Conservation (phyloP, 2,797 vertebrate genomes). For the Chromis chromis region DNA sequence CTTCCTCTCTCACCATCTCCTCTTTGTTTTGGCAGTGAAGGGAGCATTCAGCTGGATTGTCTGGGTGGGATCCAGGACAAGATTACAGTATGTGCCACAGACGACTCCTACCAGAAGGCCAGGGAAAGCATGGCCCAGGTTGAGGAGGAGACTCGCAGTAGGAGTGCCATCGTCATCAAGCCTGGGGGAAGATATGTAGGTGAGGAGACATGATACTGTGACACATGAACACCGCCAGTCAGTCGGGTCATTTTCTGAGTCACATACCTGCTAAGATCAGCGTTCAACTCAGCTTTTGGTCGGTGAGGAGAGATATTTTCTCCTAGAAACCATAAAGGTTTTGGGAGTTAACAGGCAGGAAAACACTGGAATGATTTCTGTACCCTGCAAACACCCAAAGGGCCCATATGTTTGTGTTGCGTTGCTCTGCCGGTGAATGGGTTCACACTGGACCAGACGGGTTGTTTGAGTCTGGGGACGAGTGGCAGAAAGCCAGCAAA, state of each 20-base stretch:
- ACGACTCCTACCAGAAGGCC: conserved; percentile 98
- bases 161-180: conserved; percentile 96
- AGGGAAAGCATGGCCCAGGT: conserved; percentile 96
- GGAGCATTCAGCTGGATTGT: conserved; percentile 94
- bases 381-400: conserved; percentile 29
- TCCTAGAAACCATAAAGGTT: background rate
- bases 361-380: conserved; percentile 17
- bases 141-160: conserved; percentile 96
- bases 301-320: conserved; percentile 1
- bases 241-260: background rate
- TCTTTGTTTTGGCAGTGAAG: conserved; percentile 85
- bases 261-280: background rate
- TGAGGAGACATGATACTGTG: conserved; percentile 74
- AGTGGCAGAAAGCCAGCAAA: conserved; percentile 38
- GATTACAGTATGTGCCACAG: conserved; percentile 96
- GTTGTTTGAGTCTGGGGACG: conserved; percentile 47
- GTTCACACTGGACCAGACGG: conserved; percentile 40
- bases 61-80: conserved; percentile 98
- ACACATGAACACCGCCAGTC: background rate
- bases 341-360: conserved; percentile 6
- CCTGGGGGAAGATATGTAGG: conserved; percentile 93
- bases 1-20: conserved; percentile 35
- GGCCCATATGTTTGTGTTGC: conserved; percentile 30
- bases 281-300: background rate
- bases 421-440: conserved; percentile 34